Percentiles rank a stretch among this genome's conserved stretches.
Evolutionary conservation across 2,797 vertebrate species (phyloP).

Genomic region (Mus caroli): DNA sequence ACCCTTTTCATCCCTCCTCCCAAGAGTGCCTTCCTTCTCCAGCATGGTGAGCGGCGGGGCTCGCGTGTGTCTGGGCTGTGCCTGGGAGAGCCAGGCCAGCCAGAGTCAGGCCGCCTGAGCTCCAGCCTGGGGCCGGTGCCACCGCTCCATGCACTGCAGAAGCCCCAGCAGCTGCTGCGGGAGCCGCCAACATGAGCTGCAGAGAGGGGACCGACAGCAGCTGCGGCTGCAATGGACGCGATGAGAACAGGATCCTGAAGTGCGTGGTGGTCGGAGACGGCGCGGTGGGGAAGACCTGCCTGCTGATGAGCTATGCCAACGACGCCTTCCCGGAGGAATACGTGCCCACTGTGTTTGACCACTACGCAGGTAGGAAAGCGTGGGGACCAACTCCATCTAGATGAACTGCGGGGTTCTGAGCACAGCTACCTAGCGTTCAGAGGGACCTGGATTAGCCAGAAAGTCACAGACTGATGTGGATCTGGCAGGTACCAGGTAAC

Average conservation of each 20-base stretch:
- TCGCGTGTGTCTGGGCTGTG: slow-evolving; percentile 69
- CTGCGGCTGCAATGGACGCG: slow-evolving; percentile 81
- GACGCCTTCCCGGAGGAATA: slow-evolving; percentile 93
- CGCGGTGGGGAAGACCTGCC: slow-evolving; percentile 92
- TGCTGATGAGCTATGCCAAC: slow-evolving; percentile 94
- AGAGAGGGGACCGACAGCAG: slow-evolving; percentile 82
- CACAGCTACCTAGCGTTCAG: neutral
- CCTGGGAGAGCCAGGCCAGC: slow-evolving; percentile 76
- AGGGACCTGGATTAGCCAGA: slow-evolving; percentile 56
- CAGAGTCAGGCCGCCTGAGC: slow-evolving; percentile 80
- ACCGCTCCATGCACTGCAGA: slow-evolving; percentile 84
- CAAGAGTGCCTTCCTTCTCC: slow-evolving; percentile 74
- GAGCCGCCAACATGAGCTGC: slow-evolving; percentile 87
- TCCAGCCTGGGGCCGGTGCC: slow-evolving; percentile 73
- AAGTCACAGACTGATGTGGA: neutral
- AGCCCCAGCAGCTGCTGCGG: slow-evolving; percentile 74
- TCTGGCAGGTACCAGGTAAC: slow-evolving; percentile 70
- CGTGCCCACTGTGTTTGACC: slow-evolving; percentile 92
- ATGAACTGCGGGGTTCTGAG: neutral
- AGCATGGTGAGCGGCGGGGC: slow-evolving; percentile 82
- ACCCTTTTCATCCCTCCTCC: slow-evolving; percentile 19
- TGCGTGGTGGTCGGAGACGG: slow-evolving; percentile 93
- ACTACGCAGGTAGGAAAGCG: slow-evolving; percentile 91
- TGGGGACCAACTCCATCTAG: rapidly evolving
- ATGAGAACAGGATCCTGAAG: slow-evolving; percentile 91